Conservation (phyloP, 1,140 invertebrate species). For the Lycorma delicatula region DNA sequence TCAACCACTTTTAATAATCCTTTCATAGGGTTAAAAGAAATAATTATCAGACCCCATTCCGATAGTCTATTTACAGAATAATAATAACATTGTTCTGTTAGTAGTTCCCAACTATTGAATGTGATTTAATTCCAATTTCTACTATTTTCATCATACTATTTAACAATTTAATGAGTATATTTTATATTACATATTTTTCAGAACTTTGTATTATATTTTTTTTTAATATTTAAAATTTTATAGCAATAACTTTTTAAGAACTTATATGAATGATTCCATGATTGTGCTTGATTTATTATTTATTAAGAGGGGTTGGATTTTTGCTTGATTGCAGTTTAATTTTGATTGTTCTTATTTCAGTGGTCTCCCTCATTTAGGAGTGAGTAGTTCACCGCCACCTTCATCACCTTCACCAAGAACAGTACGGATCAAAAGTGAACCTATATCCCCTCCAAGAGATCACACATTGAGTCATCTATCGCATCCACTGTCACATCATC, state of each 20-base stretch:
- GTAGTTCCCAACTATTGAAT: too few relatives aligned
- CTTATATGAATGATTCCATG: too few relatives aligned
- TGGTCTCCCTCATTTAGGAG: conserved; percentile 69
- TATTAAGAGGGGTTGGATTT: too few relatives aligned
- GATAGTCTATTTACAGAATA: too few relatives aligned
- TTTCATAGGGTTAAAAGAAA: too few relatives aligned
- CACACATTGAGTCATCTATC: conserved; percentile 43
- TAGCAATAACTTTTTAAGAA: background rate
- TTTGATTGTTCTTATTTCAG: conserved; percentile 34
- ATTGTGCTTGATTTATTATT: too few relatives aligned
- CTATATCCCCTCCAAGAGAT: conserved; percentile 80
- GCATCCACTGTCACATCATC: conserved; percentile 32
- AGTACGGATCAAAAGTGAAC: conserved; percentile 90
- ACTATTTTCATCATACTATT: background rate
- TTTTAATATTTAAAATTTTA: conserved; percentile 12
- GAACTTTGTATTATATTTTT: conserved; percentile 26
- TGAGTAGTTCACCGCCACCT: conserved; percentile 69
- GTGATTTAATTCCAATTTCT: background rate
- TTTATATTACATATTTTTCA: conserved; percentile 30
- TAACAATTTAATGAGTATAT: conserved; percentile 28
- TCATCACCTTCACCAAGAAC: conserved; percentile 66
- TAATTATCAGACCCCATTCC: too few relatives aligned
- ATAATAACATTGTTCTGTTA: too few relatives aligned
- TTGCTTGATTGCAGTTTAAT: background rate
- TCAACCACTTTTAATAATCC: too few relatives aligned